Evolutionary conservation across 2,888 invertebrate genomes (phyloP).

Genomic region (Gymnocheta viridis): DNA sequence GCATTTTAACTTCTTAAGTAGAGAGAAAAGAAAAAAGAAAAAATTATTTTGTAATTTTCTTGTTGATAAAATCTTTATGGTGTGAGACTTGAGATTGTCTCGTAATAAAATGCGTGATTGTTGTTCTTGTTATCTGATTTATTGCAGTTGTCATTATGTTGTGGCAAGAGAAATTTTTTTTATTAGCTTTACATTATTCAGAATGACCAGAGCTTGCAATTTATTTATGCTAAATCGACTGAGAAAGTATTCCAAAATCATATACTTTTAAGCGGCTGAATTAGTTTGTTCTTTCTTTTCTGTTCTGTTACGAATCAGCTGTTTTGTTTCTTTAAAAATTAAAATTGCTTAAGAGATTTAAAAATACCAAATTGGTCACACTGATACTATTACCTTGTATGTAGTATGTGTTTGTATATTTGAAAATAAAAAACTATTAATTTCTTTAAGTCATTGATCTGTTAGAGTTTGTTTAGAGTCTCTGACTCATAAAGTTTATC

Average conservation of each 20-base stretch:
- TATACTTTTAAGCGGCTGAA: too few relatives aligned
- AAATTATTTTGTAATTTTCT: slow-evolving; percentile 26
- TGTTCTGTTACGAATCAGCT: too few relatives aligned
- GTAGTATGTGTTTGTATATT: background rate
- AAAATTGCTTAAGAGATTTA: too few relatives aligned
- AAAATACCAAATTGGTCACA: background rate
- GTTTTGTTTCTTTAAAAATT: too few relatives aligned
- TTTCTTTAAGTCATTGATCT: slow-evolving; percentile 1
- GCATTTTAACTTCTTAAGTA: background rate
- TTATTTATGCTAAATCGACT: background rate
- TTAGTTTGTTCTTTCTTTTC: too few relatives aligned
- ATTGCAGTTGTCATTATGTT: slow-evolving; percentile 7
- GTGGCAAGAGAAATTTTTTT: slow-evolving; percentile 20
- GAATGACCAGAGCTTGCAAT: background rate
- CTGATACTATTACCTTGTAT: background rate
- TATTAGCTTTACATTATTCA: background rate
- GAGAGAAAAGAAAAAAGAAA: background rate
- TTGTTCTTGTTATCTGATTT: slow-evolving; percentile 5
- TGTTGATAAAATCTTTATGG: slow-evolving; percentile 9
- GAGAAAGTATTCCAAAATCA: too few relatives aligned
- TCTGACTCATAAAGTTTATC: slow-evolving; percentile 17
- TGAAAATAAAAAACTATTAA: background rate
- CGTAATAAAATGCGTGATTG: slow-evolving; percentile 1
- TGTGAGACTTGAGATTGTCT: background rate
- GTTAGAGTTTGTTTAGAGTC: background rate